These are phyloP conservation scores for Omphaloscelis lunosa DNA, from an alignment of 2,888 invertebrate species.

Conservation along the genomic window DNA sequence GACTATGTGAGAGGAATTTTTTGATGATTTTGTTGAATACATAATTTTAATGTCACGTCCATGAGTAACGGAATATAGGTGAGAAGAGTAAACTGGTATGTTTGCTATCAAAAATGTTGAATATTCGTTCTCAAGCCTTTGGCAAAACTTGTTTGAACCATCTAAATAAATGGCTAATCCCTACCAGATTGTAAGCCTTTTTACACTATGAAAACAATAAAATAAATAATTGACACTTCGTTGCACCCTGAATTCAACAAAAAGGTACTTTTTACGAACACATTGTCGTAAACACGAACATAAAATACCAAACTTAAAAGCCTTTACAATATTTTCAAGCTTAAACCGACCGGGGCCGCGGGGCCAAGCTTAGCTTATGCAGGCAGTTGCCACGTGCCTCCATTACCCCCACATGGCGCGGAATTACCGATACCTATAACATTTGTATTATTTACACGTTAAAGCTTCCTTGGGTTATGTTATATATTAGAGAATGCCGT, in stretches of 20 bases:
- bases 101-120: no score
- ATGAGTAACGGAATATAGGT: not conserved
- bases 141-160: no score
- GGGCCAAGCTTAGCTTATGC: constrained; percentile 45
- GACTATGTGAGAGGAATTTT: not conserved
- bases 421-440: constrained; percentile 63
- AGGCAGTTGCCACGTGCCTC: constrained; percentile 57
- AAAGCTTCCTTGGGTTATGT: constrained; percentile 22
- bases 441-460: constrained; percentile 67
- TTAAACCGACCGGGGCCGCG: not conserved
- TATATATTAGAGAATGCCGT: constrained; percentile 26
- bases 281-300: constrained; percentile 1
- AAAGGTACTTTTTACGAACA: not conserved
- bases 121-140: no score
- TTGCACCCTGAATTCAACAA: not conserved
- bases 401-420: constrained; percentile 63
- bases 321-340: constrained; percentile 22
- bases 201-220: not conserved
- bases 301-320: constrained; percentile 30
- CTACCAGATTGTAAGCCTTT: not conserved
- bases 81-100: not conserved
- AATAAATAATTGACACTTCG: not conserved
- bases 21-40: not conserved
- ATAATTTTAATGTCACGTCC: not conserved
- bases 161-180: not conserved